Conservation (phyloP, 2,888 invertebrate genomes). For the Microctonus hyperodae region DNA sequence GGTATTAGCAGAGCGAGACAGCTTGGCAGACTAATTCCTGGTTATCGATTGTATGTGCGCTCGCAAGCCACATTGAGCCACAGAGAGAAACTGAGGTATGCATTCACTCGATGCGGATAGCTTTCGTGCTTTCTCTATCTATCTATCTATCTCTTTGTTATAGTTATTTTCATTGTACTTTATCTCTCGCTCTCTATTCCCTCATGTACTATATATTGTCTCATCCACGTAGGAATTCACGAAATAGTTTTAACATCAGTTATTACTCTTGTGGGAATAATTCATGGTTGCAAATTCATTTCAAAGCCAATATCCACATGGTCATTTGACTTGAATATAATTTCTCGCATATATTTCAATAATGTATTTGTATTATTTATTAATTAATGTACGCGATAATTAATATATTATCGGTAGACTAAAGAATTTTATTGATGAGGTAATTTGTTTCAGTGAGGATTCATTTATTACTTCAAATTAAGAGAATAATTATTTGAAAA, state of each 20-base stretch:
- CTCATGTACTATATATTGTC: constrained; percentile 3
- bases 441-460: too few species aligned
- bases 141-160: neutral
- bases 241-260: constrained; percentile 33
- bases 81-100: constrained; percentile 32
- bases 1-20: constrained; percentile 37
- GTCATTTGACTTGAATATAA: constrained; percentile 19
- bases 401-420: neutral
- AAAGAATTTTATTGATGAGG: too few species aligned
- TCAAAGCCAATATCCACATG: constrained; percentile 20
- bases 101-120: constrained; percentile 32
- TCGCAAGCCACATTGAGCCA: constrained; percentile 26
- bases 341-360: constrained; percentile 15
- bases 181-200: neutral
- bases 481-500: too few species aligned
- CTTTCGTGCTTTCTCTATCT: constrained; percentile 6
- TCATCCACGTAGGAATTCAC: constrained; percentile 27
- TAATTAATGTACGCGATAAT: neutral
- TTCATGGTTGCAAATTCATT: constrained; percentile 29
- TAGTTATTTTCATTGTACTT: neutral
- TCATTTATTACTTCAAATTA: too few species aligned
- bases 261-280: constrained; percentile 31
- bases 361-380: neutral
- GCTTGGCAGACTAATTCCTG: constrained; percentile 52
- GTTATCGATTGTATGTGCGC: constrained; percentile 52